Percentiles rank a stretch among this genome's conserved stretches.
Evolutionary conservation across 1,140 invertebrate genomes (phyloP).

Genomic region (Eumaeus atala): DNA sequence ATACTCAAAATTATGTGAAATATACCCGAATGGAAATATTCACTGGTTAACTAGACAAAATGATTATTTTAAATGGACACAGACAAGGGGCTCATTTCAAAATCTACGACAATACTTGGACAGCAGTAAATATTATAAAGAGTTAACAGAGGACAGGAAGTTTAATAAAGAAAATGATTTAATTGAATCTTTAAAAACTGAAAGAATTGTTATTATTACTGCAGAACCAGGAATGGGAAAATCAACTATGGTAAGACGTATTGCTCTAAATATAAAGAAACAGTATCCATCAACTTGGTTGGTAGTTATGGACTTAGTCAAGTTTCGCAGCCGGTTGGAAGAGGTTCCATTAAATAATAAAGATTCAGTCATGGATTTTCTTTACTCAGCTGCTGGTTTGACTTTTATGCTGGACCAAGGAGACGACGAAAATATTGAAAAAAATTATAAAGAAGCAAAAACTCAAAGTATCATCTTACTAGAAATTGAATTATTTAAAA

Average conservation of each 20-base stretch:
- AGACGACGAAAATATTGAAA: neutral
- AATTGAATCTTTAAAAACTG: neutral
- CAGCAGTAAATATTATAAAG: neutral
- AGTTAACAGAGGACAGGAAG: neutral
- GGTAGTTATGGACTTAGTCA: neutral
- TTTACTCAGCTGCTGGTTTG: neutral
- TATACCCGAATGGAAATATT: neutral
- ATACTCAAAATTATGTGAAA: neutral
- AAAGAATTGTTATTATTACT: slow-evolving; percentile 1
- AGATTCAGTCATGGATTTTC: neutral
- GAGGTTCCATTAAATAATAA: neutral
- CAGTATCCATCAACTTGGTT: neutral
- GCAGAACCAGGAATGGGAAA: slow-evolving; percentile 15
- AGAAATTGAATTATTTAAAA: slow-evolving; percentile 8
- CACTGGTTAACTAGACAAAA: neutral
- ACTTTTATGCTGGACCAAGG: no score
- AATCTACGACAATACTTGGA: neutral
- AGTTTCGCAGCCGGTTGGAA: slow-evolving; percentile 1
- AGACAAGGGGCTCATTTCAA: neutral
- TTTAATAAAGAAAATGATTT: neutral
- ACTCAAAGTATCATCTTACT: neutral
- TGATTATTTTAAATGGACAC: neutral
- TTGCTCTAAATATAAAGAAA: neutral
- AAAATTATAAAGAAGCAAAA: neutral
- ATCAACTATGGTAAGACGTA: slow-evolving; percentile 1